Conservation (phyloP, 2,888 invertebrate species). For the Dolichomitus sp. region DNA sequence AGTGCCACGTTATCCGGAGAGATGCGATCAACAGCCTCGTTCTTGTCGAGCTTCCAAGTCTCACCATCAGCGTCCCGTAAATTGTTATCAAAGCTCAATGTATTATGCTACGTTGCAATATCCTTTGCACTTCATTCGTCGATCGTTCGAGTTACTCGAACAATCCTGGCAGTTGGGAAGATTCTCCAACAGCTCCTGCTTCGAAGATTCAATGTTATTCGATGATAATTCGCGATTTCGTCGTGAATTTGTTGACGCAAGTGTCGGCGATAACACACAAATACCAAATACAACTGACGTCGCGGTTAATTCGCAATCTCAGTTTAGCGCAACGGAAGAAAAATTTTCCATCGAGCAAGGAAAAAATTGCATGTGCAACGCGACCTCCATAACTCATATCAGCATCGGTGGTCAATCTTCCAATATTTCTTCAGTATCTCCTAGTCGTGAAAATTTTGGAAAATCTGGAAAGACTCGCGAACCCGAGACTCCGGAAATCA, state of each 20-base stretch:
- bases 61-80: constrained; percentile 2
- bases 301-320: constrained; percentile 20
- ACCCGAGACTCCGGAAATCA: not conserved
- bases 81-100: constrained; percentile 5
- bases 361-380: not conserved
- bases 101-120: not conserved
- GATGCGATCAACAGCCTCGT: constrained; percentile 8
- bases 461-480: not conserved
- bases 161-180: constrained; percentile 39
- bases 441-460: constrained; percentile 19
- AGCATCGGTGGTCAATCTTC: not conserved
- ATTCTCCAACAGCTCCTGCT: constrained; percentile 10
- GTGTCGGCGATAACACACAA: not conserved
- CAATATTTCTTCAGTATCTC: constrained; percentile 1
- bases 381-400: not conserved
- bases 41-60: not conserved
- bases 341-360: not conserved
- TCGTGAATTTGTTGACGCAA: constrained; percentile 25
- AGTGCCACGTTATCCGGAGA: constrained; percentile 4
- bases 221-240: not conserved
- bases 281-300: not conserved
- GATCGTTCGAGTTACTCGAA: constrained; percentile 27
- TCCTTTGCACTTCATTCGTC: not conserved
- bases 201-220: constrained; percentile 14
- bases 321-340: not conserved